Percentiles rank a stretch among this genome's conserved stretches.
Conservation (phyloP, 2,113 vertebrate genomes). For the Phainopepla nitens region DNA sequence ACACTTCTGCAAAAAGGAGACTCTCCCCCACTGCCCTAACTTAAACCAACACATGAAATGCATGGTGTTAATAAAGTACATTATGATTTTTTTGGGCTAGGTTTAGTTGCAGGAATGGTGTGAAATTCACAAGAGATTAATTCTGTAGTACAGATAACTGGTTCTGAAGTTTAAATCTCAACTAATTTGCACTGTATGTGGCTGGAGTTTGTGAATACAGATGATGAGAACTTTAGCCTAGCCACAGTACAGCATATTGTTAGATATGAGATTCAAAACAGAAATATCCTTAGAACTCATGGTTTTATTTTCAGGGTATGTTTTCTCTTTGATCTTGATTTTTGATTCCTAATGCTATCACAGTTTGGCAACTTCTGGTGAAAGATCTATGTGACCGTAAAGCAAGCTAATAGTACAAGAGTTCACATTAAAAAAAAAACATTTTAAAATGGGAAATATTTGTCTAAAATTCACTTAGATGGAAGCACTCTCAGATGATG, state of each 20-base stretch:
- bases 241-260: neutral
- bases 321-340: neutral
- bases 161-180: slow-evolving; percentile 41
- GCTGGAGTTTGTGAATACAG: slow-evolving; percentile 45
- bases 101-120: neutral
- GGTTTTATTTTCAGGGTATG: neutral
- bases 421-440: neutral
- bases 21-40: neutral
- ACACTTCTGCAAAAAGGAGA: neutral
- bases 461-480: neutral
- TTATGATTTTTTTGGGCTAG: neutral
- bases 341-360: neutral
- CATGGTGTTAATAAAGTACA: slow-evolving; percentile 14
- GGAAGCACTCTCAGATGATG: neutral
- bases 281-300: slow-evolving; percentile 27
- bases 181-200: slow-evolving; percentile 44
- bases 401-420: neutral
- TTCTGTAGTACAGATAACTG: slow-evolving; percentile 20
- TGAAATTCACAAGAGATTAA: slow-evolving; percentile 39
- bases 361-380: neutral
- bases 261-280: slow-evolving; percentile 44
- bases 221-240: slow-evolving; percentile 38
- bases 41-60: neutral
- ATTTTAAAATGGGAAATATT: slow-evolving; percentile 22
- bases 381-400: neutral